These are phyloP conservation scores for Mylabris sibirica DNA, from an alignment of 2,888 invertebrate species.

Conservation along the genomic window DNA sequence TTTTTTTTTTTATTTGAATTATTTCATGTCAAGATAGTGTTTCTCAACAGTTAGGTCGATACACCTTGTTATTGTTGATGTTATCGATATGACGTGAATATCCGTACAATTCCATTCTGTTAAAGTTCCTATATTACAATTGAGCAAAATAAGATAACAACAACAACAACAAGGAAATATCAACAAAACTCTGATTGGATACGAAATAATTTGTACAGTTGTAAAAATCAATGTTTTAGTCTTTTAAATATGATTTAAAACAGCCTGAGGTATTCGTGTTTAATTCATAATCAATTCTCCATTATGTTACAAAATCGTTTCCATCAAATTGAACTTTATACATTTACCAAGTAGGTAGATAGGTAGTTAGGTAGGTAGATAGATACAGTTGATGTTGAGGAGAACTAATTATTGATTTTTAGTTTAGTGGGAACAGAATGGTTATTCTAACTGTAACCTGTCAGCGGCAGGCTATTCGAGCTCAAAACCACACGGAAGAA, in stretches of 20 bases:
- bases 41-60: slow-evolving; percentile 9
- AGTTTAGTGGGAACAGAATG: background rate
- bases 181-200: no score
- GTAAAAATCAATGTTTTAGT: no score
- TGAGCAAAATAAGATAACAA: background rate
- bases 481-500: background rate
- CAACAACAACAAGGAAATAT: no score
- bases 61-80: background rate
- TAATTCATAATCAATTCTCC: no score
- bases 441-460: background rate
- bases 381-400: background rate
- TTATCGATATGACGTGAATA: background rate
- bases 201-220: no score
- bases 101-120: background rate
- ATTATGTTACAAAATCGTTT: no score
- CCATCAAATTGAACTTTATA: no score
- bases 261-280: no score
- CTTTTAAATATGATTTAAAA: no score
- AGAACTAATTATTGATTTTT: background rate
- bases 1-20: background rate
- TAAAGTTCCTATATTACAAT: background rate
- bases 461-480: background rate
- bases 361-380: background rate
- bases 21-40: no score
- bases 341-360: background rate